Base-by-base conservation (phyloP, 2,113 vertebrate genomes). In the Rhea americana region DNA sequence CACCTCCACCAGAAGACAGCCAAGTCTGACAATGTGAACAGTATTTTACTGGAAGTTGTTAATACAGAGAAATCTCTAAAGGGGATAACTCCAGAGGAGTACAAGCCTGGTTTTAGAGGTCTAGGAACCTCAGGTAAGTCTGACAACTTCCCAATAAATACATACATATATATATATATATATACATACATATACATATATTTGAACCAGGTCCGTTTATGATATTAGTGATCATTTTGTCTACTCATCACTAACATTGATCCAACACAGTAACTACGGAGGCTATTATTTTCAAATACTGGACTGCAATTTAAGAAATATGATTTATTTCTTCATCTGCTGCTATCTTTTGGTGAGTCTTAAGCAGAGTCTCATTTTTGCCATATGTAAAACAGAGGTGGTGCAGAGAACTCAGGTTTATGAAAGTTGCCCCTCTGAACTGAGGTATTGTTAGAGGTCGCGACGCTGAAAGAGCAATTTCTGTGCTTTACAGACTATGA, bases 281-380 rank as follows among this genome's bases (percentile, higher is more conserved):
- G 79, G 83, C 35, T 93, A 53, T 85, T 93, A 91, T 94, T 96
- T 95, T 95, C 88, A 95, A 93, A 93, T 81, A 95, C 83, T 55
- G 91, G 94, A 90, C 80, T 66, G 83, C 68, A 93, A 90, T 75
- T 91, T 73, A 78, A 91, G 88, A 91, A 96, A 95, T 71, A 72
- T 78, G 66, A 91, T 90, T 96, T 94, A 94, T 87, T 86, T 91
- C 85, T 93, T 93, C 90, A 93, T 91, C 88, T 91, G 85, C 79
- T 86, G 53, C 79, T 93, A 85, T 93, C 61, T 94, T 88, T 93
- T 87, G 76, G 68, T 75, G 76, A 94, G 87, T 72, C 35, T 76
- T 62, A 20, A 39, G 88, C 90, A 24, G 53, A 86, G 53, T 72
- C 90, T 95, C 83, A 70, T 91, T 94, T 32, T 90, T 90, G 74